A percentile compares a stretch with the other conserved stretches of the same genome.
Evolutionary conservation across 2,888 invertebrate genomes (phyloP).

Genomic region (Alloscopus bannaensis): DNA sequence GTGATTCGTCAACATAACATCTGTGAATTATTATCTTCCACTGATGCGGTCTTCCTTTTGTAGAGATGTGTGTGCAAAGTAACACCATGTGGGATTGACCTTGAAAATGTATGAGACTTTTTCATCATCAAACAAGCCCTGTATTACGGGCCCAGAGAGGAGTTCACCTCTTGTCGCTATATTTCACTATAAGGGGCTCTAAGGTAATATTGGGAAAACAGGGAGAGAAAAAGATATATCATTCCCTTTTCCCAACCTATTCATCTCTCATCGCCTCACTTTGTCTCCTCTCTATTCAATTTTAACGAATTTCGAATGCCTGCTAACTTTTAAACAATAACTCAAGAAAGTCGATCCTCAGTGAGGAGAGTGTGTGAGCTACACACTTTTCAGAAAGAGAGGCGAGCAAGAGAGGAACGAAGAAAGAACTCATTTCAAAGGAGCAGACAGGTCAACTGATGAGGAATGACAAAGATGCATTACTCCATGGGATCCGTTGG

Average conservation of each 20-base stretch:
- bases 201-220: too few species aligned
- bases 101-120: slow-evolving; percentile 33
- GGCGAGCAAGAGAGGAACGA: slow-evolving; percentile 3
- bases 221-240: too few species aligned
- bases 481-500: slow-evolving; percentile 46
- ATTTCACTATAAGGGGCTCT: too few species aligned
- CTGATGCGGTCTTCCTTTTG: too few species aligned
- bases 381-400: not conserved
- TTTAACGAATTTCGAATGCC: slow-evolving; percentile 62
- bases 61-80: too few species aligned
- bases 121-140: slow-evolving; percentile 45
- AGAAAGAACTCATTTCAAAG: slow-evolving; percentile 61
- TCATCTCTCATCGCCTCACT: slow-evolving; percentile 60
- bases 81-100: slow-evolving; percentile 56
- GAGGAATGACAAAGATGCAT: slow-evolving; percentile 66
- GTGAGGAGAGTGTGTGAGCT: not conserved
- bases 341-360: slow-evolving; percentile 55
- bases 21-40: slow-evolving; percentile 36
- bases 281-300: slow-evolving; percentile 49
- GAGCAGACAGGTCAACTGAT: slow-evolving; percentile 65
- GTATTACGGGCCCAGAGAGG: not conserved
- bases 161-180: slow-evolving; percentile 15
- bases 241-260: slow-evolving; percentile 38
- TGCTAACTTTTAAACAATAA: slow-evolving; percentile 62
- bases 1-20: slow-evolving; percentile 54